Evolutionary conservation across 1,140 invertebrate genomes (phyloP), one percentile per base, ranked within the genome.

Genomic region (Drosophila sulfurigaster): DNA sequence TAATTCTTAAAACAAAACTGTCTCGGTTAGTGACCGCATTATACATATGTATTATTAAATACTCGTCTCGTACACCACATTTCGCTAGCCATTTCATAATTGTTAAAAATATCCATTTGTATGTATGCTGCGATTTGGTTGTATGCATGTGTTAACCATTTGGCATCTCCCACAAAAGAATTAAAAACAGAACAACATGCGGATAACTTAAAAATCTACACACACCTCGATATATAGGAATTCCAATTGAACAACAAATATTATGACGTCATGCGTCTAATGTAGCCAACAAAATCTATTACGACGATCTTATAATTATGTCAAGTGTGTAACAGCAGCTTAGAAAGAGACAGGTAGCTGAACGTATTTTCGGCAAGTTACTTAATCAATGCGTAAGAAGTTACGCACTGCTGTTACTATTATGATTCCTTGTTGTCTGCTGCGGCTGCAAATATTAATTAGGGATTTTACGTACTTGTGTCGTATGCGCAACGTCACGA

Each of bases 21-120:
- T 46, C 11, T 35, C 30, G 20, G 20, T 25, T 25, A 25, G 20
- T 25, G 20, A 25, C 20, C 20, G 20, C 30, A 28, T 46, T 28
- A 16, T 38, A 38, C 10, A 8, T 32, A 8, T 32, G 35, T 38
- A 16, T 30, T 16, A 62, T 48, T 43, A 49, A 49, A 57, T 46
- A 32, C 59, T 56, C 41, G 38, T 58, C 48, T 49, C 52, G 25
- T 32, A 43, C 15, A 49, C 20, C 48, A 38, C 48, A 66, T 64
- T 58, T 59, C 10, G 28, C 56, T 30, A 69, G 45, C 32, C 59
- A 64, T 82, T 78, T 82, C 70, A 81, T 78, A 77, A 77, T 74
- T 75, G 45, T 75, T 66, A 79, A 64, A 79, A 72, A 76, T 66
- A 75, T 71, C 64, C 56, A 65, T 57, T 54, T 45, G n/a, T 59